phyloP scores from a whole-genome alignment of 2,888 invertebrate species.

The Ophonus ardosiacus region DNA sequence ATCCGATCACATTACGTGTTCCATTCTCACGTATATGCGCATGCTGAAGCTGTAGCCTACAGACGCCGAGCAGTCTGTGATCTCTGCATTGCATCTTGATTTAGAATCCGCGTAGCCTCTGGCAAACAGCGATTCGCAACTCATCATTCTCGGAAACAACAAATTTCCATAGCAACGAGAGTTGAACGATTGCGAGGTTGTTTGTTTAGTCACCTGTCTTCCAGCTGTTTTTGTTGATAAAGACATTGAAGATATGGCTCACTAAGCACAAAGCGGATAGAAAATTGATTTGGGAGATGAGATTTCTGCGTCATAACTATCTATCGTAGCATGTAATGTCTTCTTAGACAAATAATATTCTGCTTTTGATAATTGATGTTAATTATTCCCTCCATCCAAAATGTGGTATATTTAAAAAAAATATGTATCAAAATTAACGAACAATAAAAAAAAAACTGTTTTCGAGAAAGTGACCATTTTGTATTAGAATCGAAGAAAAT shows the following conservation, averaged over 20 bases:
- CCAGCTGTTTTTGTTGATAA: neutral
- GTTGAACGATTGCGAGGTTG: neutral
- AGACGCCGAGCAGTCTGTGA: neutral
- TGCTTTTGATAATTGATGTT: no score
- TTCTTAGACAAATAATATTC: no score
- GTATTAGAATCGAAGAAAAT: no score
- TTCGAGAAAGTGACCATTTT: no score
- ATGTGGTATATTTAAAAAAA: no score
- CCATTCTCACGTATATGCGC: slow-evolving; percentile 23
- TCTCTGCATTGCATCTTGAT: neutral
- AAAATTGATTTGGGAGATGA: neutral
- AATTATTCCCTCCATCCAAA: no score
- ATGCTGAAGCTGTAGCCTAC: neutral
- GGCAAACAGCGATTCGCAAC: neutral
- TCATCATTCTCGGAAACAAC: neutral
- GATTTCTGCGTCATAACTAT: no score
- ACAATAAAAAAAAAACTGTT: no score
- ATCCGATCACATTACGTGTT: slow-evolving; percentile 18
- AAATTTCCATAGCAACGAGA: neutral
- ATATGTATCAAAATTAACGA: no score
- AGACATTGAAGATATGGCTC: neutral
- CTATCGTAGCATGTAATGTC: no score
- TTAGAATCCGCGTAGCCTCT: neutral
- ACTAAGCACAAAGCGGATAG: neutral
- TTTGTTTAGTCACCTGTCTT: neutral